These are phyloP conservation scores for Drosophila persimilis DNA, from an alignment of 1,140 invertebrate species.

Conservation along the genomic window DNA sequence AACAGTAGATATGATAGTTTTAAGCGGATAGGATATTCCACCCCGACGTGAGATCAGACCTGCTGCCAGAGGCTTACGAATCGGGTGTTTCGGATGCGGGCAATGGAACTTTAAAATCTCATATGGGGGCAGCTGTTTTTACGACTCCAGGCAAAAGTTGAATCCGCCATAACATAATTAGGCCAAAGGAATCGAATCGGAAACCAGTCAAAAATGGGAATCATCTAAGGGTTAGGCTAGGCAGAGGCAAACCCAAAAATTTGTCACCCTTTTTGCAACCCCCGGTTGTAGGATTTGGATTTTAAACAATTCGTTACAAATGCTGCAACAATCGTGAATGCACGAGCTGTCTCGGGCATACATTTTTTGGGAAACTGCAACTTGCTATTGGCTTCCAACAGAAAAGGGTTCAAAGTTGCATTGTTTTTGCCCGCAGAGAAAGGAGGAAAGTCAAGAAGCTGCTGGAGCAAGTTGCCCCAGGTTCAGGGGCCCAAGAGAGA, in stretches of 20 bases:
- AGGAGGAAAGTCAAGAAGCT: constrained; percentile 70
- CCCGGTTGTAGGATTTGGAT: constrained; percentile 28
- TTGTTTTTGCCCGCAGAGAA: constrained; percentile 47
- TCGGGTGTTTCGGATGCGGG: constrained; percentile 52
- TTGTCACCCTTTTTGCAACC: constrained; percentile 50
- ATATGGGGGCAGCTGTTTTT: constrained; percentile 79
- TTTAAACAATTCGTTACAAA: constrained; percentile 73
- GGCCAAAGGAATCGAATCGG: constrained; percentile 41
- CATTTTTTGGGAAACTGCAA: constrained; percentile 3
- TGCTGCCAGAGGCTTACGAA: constrained; percentile 44
- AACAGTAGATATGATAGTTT: constrained; percentile 46
- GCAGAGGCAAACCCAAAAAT: constrained; percentile 16
- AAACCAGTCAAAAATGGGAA: constrained; percentile 36
- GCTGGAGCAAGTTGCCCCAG: constrained; percentile 49
- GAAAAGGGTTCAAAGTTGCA: constrained; percentile 51
- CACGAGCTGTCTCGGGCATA: constrained; percentile 45
- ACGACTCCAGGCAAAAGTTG: constrained; percentile 60
- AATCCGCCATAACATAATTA: constrained; percentile 70
- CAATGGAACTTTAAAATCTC: constrained; percentile 45
- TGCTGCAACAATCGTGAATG: constrained; percentile 53
- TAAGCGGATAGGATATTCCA: constrained; percentile 65
- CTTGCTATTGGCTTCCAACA: constrained; percentile 39
- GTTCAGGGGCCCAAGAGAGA: neutral
- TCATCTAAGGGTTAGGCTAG: constrained; percentile 60
- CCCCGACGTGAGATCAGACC: constrained; percentile 13